phyloP scores from a whole-genome alignment of 2,888 invertebrate species.

The Noctuana brunneofusca region DNA sequence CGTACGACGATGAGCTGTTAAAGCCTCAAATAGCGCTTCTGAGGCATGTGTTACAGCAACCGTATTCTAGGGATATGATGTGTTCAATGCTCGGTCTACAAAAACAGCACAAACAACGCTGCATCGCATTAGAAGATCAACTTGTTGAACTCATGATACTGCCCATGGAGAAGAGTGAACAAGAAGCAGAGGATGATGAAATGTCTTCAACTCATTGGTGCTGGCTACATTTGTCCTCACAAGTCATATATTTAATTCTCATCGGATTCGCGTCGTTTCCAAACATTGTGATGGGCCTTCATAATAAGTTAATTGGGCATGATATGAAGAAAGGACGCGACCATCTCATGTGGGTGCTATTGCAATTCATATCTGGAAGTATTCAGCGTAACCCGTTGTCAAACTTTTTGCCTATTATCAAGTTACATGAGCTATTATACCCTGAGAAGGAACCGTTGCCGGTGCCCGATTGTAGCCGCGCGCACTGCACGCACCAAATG shows the following conservation, averaged over 20 bases:
- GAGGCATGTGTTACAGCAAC: conserved; percentile 95
- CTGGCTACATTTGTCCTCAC: conserved; percentile 96
- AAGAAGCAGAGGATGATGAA: conserved; percentile 83
- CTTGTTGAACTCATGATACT: conserved; percentile 94
- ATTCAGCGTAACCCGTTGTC: conserved; percentile 95
- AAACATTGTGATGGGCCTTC: conserved; percentile 94
- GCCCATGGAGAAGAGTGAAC: conserved; percentile 96
- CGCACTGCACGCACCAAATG: conserved; percentile 94
- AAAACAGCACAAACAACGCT: conserved; percentile 94
- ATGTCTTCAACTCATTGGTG: conserved; percentile 89
- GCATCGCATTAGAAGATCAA: conserved; percentile 95
- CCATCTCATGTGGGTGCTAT: conserved; percentile 98
- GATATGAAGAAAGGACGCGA: conserved; percentile 95
- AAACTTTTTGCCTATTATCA: conserved; percentile 94
- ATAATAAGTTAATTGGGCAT: conserved; percentile 90
- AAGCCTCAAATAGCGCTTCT: conserved; percentile 94
- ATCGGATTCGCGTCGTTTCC: conserved; percentile 97
- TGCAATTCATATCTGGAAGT: conserved; percentile 98
- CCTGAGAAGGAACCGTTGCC: conserved; percentile 95
- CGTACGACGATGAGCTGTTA: conserved; percentile 93
- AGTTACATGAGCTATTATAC: conserved; percentile 95
- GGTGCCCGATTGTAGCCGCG: conserved; percentile 93
- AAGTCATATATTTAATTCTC: conserved; percentile 96
- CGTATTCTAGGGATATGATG: conserved; percentile 97
- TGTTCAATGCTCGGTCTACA: conserved; percentile 96